phyloP scores from a whole-genome alignment of 1,140 invertebrate species.

The Cyclina sinensis region DNA sequence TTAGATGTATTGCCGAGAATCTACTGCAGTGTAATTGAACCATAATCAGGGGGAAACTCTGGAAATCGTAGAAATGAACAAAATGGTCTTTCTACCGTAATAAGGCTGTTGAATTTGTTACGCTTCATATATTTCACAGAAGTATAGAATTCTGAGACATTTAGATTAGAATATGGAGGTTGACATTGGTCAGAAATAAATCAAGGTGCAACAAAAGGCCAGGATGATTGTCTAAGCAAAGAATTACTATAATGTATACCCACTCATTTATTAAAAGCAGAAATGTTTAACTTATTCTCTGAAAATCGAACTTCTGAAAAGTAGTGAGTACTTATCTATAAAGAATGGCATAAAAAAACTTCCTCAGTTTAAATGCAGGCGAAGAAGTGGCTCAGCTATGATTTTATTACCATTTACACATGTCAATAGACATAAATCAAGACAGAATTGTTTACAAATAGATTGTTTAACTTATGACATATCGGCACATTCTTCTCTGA shows the following conservation, averaged over 20 bases:
- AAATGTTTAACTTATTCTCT: too few species aligned
- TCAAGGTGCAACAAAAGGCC: neutral
- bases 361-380: too few species aligned
- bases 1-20: constrained; percentile 31
- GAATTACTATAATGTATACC: too few species aligned
- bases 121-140: neutral
- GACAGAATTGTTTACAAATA: constrained; percentile 28
- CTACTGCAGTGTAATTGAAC: constrained; percentile 42
- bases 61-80: constrained; percentile 51
- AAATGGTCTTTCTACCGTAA: constrained; percentile 6
- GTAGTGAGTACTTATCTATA: too few species aligned
- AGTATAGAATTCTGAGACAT: neutral
- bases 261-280: too few species aligned
- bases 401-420: constrained; percentile 11
- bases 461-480: constrained; percentile 17
- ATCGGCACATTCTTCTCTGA: constrained; percentile 29
- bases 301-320: too few species aligned
- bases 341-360: too few species aligned
- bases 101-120: constrained; percentile 25
- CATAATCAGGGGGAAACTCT: neutral
- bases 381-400: too few species aligned
- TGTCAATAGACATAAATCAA: constrained; percentile 1
- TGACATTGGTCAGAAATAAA: neutral
- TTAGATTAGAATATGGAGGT: neutral
- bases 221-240: too few species aligned